phyloP scores from a whole-genome alignment of 2,888 invertebrate genomes.

The Unio pictorum region DNA sequence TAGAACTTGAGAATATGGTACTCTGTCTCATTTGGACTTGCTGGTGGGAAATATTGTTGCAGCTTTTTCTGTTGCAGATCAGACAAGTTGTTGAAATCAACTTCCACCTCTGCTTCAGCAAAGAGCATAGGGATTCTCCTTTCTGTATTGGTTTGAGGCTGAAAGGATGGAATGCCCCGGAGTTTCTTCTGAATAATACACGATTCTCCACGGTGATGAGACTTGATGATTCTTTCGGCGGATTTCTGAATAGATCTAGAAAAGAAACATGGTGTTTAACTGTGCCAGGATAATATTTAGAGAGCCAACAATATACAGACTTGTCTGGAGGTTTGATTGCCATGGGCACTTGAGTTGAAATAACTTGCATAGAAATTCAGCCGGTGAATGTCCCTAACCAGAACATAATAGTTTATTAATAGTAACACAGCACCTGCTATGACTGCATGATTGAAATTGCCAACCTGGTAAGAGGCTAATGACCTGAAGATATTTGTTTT shows the following conservation, averaged over 20 bases:
- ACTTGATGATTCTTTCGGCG: slow-evolving; percentile 49
- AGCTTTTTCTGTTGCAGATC: slow-evolving; percentile 25
- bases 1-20: slow-evolving; percentile 67
- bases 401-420: no score
- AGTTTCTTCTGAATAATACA: slow-evolving; percentile 58
- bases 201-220: slow-evolving; percentile 52
- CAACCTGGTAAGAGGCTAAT: no score
- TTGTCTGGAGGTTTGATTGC: no score
- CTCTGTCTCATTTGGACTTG: slow-evolving; percentile 57
- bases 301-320: no score
- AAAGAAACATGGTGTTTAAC: neutral
- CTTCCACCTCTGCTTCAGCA: slow-evolving; percentile 40
- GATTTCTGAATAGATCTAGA: slow-evolving; percentile 7
- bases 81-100: slow-evolving; percentile 10
- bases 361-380: no score
- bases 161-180: slow-evolving; percentile 36
- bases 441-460: no score
- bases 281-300: no score
- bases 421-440: no score
- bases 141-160: slow-evolving; percentile 13
- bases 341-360: no score
- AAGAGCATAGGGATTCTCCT: slow-evolving; percentile 47
- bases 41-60: slow-evolving; percentile 52
- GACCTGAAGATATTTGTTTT: no score
- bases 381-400: no score